Base-by-base conservation (phyloP, 2,113 vertebrate species). In the Labeo rohita region DNA sequence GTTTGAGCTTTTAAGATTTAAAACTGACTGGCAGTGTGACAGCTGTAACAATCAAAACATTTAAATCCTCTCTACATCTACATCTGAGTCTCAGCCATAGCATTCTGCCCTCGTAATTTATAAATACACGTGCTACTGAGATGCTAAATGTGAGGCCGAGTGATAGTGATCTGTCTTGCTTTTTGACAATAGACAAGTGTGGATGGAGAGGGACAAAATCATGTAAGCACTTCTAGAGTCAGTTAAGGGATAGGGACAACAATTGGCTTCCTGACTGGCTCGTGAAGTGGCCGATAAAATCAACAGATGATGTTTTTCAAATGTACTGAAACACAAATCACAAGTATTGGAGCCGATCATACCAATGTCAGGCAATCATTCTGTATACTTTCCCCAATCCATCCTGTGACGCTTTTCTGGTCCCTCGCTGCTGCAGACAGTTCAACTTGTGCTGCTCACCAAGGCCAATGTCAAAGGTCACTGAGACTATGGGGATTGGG, bases 381-480 rank as follows among this genome's bases (percentile, higher is more conserved):
- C 95, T 96, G 97, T 98, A 99, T 99, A 99, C 98, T 99, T 98
- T 98, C 98, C 88, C 98, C 97, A 99, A 98, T 99, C 97, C 97
- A 97, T 98, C 97, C 98, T 96, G 98, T 97, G 98, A 97, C 96
- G 98, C 96, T 97, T 99, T 99, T 96, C 97, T 96, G 97, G 97
- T 99, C 98, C 98, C 98, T 98, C 98, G 98, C 97, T 97, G 98
- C 97, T 95, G 97, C 97, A 98, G 97, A 98, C 97, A 97, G 98
- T 97, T 99, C 98, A 98, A 97, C 98, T 98, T 98, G 97, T 98
- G 97, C 97, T 98, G 98, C 96, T 99, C 98, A 99, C 97, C 98
- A 98, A 97, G 98, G 98, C 98, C 98, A 99, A 98, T 97, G 98
- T 99, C 98, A 99, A 99, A 99, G 95, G 93, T 96, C 95, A 91